Base-by-base conservation (phyloP, 2,888 invertebrate species). In the Lycophotia porphyrea region DNA sequence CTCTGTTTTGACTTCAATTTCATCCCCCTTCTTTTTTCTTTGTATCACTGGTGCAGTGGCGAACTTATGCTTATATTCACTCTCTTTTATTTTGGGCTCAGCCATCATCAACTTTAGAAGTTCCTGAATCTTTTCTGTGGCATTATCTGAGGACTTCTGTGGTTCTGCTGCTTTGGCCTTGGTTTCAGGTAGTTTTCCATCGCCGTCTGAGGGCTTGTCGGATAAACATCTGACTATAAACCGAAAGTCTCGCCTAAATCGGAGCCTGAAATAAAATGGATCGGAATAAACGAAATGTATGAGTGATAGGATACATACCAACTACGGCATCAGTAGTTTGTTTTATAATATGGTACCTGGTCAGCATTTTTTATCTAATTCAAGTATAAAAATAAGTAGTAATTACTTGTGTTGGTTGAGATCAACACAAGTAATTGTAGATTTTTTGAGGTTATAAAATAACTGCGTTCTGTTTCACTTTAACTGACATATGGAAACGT, bases 91-190 rank as follows among this genome's bases (percentile, higher is more conserved):
- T 87, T 93, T 94, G 3, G 95, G 95, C 78, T 93, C 92, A 74
- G 94, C 90, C 91, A 96, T 91, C 95, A 95, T 95, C 63, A 92
- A 92, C 85, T 96, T 96, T 1, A 96, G 82, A 9, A 96, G 89
- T 60, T 92, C 92, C 83, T 96, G 96, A 68, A 96, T 95, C 87
- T 95, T 96, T 68, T 95, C 94, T 21, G 93, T 94, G 52, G 89
- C 91, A 27, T 92, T 89, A 5, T 93, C 92, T 55, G 88, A 76
- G 18, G 81, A 31, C 47, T 89, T 88, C 18, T 90, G 85, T 5
- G 75, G 73, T 18, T 86, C 84, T 82, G 86, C 66, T 3, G 78
- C 70, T 79, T 85, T 91, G 9, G 81, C 21, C 79, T 90, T 90
- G 52, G 78, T 82, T 82, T 93, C 92, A 15, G 90, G 86, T 34